phyloP scores from a whole-genome alignment of 2,888 invertebrate genomes.

The Andrena chrysosceles region DNA sequence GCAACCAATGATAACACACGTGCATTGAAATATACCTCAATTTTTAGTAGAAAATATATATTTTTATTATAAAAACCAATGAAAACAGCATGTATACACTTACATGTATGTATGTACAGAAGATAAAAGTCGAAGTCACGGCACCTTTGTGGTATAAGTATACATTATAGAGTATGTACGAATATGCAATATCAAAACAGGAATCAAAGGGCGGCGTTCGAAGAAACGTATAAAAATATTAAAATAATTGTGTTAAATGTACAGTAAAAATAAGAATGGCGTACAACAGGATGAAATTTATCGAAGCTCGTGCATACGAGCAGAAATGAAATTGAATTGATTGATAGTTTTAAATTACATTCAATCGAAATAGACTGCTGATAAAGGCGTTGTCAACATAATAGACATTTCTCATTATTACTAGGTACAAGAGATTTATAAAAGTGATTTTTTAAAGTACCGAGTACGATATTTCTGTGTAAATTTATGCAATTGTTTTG shows the following conservation, averaged over 20 bases:
- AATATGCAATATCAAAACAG: conserved; percentile 61
- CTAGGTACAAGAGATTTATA: conserved; percentile 14
- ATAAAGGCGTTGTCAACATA: conserved; percentile 67
- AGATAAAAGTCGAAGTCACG: conserved; percentile 22
- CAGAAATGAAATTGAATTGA: conserved; percentile 44
- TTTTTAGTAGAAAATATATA: background rate
- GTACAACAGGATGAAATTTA: conserved; percentile 54
- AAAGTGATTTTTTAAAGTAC: conserved; percentile 22
- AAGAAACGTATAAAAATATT: conserved; percentile 35
- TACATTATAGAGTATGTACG: conserved; percentile 48
- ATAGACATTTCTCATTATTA: conserved; percentile 28
- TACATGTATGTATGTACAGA: background rate
- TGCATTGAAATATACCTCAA: background rate
- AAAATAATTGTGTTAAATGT: conserved; percentile 44
- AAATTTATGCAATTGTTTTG: background rate
- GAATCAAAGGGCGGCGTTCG: conserved; percentile 42
- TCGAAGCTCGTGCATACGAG: conserved; percentile 40
- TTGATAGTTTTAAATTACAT: conserved; percentile 33
- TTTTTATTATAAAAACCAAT: conserved; percentile 28
- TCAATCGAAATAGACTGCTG: conserved; percentile 58
- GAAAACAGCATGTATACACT: conserved; percentile 8
- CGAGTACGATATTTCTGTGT: conserved; percentile 1
- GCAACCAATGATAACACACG: background rate
- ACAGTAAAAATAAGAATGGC: conserved; percentile 63
- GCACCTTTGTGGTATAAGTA: conserved; percentile 4